These are phyloP conservation scores for Anhinga rufa DNA, from an alignment of 2,113 vertebrate species.

Conservation along the genomic window DNA sequence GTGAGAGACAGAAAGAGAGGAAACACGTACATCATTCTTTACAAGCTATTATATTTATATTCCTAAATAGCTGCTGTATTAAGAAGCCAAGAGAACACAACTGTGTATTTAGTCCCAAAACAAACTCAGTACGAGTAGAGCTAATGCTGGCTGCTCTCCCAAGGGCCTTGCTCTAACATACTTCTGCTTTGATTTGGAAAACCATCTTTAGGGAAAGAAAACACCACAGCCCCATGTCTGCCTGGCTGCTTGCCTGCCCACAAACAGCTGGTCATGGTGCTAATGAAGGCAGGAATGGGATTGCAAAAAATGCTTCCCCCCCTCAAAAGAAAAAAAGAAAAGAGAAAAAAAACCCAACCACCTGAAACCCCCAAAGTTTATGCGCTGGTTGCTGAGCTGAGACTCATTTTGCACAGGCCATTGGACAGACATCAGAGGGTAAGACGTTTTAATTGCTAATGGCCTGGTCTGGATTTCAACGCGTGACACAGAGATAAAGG, in stretches of 20 bases:
- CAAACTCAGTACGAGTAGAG: not conserved
- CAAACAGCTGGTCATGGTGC: not conserved
- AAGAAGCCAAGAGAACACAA: not conserved
- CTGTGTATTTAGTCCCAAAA: not conserved
- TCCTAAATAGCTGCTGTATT: not conserved
- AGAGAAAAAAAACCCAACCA: not conserved
- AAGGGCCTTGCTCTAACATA: not conserved
- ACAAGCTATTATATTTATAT: slow-evolving; percentile 5
- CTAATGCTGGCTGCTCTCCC: not conserved
- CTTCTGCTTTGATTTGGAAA: not conserved
- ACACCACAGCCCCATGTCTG: not conserved
- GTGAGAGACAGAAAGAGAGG: not conserved
- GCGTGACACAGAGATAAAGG: not conserved
- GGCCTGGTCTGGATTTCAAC: slow-evolving; percentile 12
- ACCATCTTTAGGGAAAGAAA: not conserved
- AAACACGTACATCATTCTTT: not conserved
- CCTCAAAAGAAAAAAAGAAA: not conserved
- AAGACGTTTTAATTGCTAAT: slow-evolving; percentile 33
- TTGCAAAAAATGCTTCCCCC: not conserved
- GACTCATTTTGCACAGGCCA: not conserved
- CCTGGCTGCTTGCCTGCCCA: not conserved
- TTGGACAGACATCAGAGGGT: not conserved
- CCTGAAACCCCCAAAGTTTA: not conserved
- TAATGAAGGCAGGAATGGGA: not conserved
- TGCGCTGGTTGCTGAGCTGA: not conserved